Base-by-base conservation (phyloP, 2,797 vertebrate genomes). In the Ceyx erithaca region DNA sequence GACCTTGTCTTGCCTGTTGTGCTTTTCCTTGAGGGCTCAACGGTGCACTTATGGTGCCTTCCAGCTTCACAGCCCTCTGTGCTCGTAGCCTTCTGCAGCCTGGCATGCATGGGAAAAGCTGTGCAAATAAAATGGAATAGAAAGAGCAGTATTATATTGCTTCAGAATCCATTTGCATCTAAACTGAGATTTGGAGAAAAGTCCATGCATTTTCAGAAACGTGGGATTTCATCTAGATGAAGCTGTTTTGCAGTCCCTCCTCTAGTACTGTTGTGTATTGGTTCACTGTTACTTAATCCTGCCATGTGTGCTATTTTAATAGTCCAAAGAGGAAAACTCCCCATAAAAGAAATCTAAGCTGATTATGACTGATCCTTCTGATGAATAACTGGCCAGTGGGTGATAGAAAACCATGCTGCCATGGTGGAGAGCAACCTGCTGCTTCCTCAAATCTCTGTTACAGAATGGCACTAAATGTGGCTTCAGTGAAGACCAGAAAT, bases 391-490 rank as follows among this genome's bases (percentile, higher is more conserved):
- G 33, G 59, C 57, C 37, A 89, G 71, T 49, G 52, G 68, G 40
- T 67, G 52, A 77, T 0, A 61, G n/a, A 83, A 85, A 79, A 21
- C 33, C 48, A 18, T 28, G 63, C 57, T 68, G 64, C 64, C n/a
- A 5, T 71, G 61, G 31, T 80, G 33, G 33, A 77, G 45, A 68
- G 46, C 62, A 89, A 35, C 37, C 45, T 28, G 26, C 48, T 70
- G 57, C 61, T 85, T 89, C 81, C 48, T 62, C 37, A 80, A 63
- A 70, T 51, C 79, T 64, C 45, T 68, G 14, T 55, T 71, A 13
- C 11, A 48, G 40, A 51, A 63, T 23, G 20, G 12, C 26, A 52
- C 0, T 0, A 86, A 86, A 26, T 6, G 21, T 0, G 1, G 23
- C 48, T 45, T 80, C 33, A 22, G 22, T 46, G 62, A 92, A 70